Evolutionary conservation across 2,113 vertebrate species (phyloP).

Genomic region (Coturnix japonica): DNA sequence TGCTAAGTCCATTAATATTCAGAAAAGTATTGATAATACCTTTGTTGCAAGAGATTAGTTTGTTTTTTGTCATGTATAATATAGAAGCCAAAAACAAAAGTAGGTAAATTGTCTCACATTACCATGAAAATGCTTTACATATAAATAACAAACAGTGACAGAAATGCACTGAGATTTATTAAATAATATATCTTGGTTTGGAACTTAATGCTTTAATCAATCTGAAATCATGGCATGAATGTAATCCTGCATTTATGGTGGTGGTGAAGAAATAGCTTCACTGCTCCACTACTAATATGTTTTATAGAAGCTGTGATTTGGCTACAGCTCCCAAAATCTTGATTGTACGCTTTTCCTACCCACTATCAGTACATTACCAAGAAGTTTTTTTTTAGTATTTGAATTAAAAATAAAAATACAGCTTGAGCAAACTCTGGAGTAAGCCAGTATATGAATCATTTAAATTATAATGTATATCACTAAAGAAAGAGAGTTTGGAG

Average conservation of each 20-base stretch:
- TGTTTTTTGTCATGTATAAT: neutral
- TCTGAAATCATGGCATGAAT: neutral
- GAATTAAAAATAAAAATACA: slow-evolving; percentile 43
- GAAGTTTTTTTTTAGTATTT: neutral
- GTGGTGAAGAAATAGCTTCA: neutral
- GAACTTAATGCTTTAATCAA: neutral
- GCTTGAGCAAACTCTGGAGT: neutral
- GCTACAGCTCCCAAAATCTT: neutral
- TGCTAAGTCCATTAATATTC: neutral
- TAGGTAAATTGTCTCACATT: neutral
- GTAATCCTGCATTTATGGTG: neutral
- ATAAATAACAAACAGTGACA: slow-evolving; percentile 18
- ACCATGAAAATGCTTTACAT: neutral
- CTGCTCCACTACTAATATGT: neutral
- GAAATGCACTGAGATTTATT: slow-evolving; percentile 2
- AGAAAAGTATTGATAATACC: slow-evolving; percentile 9
- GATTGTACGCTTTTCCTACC: neutral
- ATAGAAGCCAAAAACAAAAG: slow-evolving; percentile 21
- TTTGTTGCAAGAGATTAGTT: slow-evolving; percentile 4
- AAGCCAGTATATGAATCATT: neutral
- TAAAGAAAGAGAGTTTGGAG: neutral
- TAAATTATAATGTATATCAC: neutral
- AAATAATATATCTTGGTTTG: neutral
- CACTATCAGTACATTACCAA: neutral
- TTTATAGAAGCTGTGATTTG: neutral